phyloP scores from a whole-genome alignment of 2,888 invertebrate genomes.

The Agrotis ipsilon region DNA sequence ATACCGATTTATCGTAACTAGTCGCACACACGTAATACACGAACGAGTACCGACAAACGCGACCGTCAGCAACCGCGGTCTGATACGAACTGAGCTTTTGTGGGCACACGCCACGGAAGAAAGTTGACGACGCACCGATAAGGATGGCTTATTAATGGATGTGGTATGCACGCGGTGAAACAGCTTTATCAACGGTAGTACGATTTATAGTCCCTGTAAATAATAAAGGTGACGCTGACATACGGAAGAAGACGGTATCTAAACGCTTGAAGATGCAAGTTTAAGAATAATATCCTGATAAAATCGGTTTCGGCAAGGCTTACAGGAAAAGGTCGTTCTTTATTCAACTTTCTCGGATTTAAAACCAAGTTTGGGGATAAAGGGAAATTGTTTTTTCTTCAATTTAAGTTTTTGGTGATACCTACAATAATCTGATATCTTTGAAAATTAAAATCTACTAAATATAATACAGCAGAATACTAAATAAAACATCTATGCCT shows the following conservation, averaged over 20 bases:
- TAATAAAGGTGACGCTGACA: background rate
- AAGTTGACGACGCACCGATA: conserved; percentile 55
- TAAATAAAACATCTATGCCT: too few relatives aligned
- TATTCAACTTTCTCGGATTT: background rate
- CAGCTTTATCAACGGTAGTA: background rate
- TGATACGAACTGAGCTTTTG: conserved; percentile 63
- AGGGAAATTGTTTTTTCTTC: background rate
- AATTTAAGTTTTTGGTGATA: background rate
- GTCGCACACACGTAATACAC: conserved; percentile 45
- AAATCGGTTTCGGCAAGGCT: background rate
- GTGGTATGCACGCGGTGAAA: conserved; percentile 40
- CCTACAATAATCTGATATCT: background rate
- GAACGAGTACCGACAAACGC: conserved; percentile 36
- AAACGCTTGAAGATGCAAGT: background rate
- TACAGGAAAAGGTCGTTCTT: background rate
- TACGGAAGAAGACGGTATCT: background rate
- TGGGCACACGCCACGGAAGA: conserved; percentile 52
- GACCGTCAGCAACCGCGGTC: conserved; percentile 51
- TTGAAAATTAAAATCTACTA: background rate
- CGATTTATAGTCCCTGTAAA: conserved; percentile 6
- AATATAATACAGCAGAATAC: too few relatives aligned
- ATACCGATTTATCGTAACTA: conserved; percentile 58
- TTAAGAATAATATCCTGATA: background rate
- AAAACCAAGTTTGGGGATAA: background rate
- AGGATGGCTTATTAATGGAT: conserved; percentile 46